phyloP scores from a whole-genome alignment of 2,113 vertebrate species.

The Varanus salvator region DNA sequence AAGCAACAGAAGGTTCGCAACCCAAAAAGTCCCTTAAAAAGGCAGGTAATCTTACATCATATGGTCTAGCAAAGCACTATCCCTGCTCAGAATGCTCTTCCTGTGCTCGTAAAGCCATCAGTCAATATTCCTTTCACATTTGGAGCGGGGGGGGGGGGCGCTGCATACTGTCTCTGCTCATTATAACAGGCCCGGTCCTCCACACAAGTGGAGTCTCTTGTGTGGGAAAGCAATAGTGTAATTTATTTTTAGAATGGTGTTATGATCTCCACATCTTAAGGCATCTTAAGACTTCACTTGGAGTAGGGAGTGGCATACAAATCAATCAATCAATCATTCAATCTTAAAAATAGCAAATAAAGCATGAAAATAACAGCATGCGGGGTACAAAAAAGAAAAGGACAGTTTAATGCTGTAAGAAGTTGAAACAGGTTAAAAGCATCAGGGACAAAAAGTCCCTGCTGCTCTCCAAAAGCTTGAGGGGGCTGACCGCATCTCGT shows the following conservation, averaged over 20 bases:
- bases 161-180: no score
- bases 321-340: no score
- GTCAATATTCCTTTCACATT: not conserved
- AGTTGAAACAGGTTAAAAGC: not conserved
- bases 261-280: no score
- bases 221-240: not conserved
- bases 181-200: not conserved
- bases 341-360: no score
- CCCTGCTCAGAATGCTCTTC: not conserved
- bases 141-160: not conserved
- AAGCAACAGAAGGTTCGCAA: constrained; percentile 65
- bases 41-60: constrained; percentile 71
- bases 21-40: constrained; percentile 77
- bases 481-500: no score
- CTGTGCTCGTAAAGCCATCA: not conserved
- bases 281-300: no score
- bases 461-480: not conserved
- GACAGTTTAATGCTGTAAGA: not conserved
- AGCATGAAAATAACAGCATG: not conserved
- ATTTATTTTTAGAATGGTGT: not conserved
- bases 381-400: not conserved
- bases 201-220: not conserved
- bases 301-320: no score
- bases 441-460: not conserved
- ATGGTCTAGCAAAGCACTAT: not conserved